phyloP scores from a whole-genome alignment of 1,140 invertebrate genomes.

The Oreohelix idahoensis region DNA sequence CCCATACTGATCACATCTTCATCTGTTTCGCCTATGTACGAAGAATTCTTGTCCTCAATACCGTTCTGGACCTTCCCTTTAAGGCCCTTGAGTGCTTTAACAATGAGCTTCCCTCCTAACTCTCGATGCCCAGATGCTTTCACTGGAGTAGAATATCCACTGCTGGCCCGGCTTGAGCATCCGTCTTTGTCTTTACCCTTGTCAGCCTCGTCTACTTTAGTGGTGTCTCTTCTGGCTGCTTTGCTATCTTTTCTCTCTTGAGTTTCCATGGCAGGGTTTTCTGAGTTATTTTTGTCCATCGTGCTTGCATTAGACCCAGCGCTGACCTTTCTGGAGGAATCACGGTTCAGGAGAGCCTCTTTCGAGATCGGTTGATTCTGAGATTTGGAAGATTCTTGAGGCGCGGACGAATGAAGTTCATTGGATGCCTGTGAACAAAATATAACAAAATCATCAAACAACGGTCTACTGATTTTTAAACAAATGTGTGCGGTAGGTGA shows the following conservation, averaged over 20 bases:
- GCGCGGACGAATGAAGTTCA: background rate
- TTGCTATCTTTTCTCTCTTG: background rate
- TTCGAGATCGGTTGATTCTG: background rate
- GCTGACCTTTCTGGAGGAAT: background rate
- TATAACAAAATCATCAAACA: too few species aligned
- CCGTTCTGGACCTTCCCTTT: background rate
- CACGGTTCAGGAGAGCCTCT: background rate
- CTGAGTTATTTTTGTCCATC: background rate
- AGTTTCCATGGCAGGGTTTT: background rate
- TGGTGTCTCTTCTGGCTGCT: background rate
- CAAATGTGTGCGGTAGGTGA: too few species aligned
- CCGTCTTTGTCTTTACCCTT: background rate
- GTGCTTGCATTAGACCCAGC: background rate
- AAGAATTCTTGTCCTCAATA: background rate
- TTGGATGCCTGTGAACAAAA: background rate
- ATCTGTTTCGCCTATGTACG: background rate
- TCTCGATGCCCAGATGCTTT: background rate
- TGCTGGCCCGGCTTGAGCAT: background rate
- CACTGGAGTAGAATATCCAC: background rate
- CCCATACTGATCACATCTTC: background rate
- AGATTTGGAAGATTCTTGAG: background rate
- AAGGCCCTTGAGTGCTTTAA: background rate
- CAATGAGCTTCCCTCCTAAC: background rate
- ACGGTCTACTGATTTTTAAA: too few species aligned
- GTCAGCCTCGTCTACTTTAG: background rate